Evolutionary conservation across 1,140 invertebrate genomes (phyloP).

Genomic region (Oncopeltus fasciatus): DNA sequence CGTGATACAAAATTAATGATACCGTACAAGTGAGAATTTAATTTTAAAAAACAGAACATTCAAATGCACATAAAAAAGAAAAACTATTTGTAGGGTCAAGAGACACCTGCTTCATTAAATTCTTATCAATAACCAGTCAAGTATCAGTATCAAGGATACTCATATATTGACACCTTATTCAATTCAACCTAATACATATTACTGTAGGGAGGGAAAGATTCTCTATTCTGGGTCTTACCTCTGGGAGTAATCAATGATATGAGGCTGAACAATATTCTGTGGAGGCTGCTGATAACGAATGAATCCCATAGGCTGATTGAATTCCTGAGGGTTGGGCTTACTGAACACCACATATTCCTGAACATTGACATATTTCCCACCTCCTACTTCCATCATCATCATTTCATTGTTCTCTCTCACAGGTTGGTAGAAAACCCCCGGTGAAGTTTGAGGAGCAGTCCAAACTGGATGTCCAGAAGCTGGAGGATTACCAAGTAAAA

Average conservation of each 20-base stretch:
- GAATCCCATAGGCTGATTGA: constrained; percentile 23
- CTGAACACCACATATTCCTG: constrained; percentile 2
- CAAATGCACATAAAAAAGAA: too few relatives aligned
- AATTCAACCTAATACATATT: too few relatives aligned
- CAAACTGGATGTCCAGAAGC: constrained; percentile 26
- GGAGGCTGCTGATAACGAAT: constrained; percentile 32
- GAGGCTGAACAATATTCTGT: constrained; percentile 26
- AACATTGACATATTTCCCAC: constrained; percentile 31
- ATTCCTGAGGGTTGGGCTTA: constrained; percentile 33
- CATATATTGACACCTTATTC: too few relatives aligned
- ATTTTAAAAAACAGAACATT: too few relatives aligned
- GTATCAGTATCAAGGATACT: too few relatives aligned
- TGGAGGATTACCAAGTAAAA: constrained; percentile 33
- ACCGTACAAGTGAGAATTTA: too few relatives aligned
- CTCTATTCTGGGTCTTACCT: too few relatives aligned
- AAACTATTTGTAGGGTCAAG: too few relatives aligned
- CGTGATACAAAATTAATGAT: too few relatives aligned
- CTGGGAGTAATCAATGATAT: constrained; percentile 25
- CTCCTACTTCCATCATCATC: constrained; percentile 33
- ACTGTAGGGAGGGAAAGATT: too few relatives aligned
- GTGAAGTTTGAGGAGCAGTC: constrained; percentile 28
- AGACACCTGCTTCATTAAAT: too few relatives aligned
- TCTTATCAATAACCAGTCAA: too few relatives aligned
- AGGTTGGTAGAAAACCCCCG: constrained; percentile 29
- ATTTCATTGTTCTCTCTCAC: constrained; percentile 29